A percentile compares a stretch with the other conserved stretches of the same genome.
These are phyloP conservation scores for Solenodon paradoxus DNA, from an alignment of 2,113 vertebrate genomes.

Conservation along the genomic window DNA sequence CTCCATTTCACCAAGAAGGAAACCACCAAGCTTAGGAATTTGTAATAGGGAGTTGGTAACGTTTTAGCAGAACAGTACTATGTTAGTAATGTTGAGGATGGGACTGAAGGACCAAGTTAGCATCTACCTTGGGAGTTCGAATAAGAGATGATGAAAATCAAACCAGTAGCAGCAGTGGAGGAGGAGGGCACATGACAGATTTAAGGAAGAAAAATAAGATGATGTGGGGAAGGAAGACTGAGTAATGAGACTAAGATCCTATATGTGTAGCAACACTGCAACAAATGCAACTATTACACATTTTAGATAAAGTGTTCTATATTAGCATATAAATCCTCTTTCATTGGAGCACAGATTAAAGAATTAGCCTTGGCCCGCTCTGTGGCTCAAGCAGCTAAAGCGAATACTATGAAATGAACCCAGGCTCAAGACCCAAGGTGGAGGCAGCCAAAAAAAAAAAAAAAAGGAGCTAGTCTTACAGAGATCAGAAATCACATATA, in stretches of 20 bases:
- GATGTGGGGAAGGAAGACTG: background rate
- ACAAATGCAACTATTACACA: background rate
- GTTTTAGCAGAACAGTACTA: background rate
- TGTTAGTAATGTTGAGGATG: background rate
- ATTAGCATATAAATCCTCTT: background rate
- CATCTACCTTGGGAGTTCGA: background rate
- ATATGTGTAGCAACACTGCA: background rate
- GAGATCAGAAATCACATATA: background rate
- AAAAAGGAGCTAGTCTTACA: too few species aligned
- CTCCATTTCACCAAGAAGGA: background rate
- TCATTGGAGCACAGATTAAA: constrained; percentile 17
- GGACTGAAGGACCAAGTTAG: background rate
- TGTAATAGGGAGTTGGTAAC: background rate
- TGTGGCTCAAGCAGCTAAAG: too few species aligned
- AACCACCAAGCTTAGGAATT: background rate
- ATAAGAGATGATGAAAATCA: background rate
- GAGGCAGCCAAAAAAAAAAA: too few species aligned
- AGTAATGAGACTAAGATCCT: background rate
- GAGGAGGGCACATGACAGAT: background rate
- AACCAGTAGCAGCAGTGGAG: background rate
- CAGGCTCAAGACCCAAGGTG: too few species aligned
- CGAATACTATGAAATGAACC: too few species aligned
- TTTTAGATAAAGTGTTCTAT: background rate
- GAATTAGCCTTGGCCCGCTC: background rate
- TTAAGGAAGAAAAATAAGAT: background rate